Base-by-base conservation (phyloP, 2,888 invertebrate species). In the Amaurobius ferox region DNA sequence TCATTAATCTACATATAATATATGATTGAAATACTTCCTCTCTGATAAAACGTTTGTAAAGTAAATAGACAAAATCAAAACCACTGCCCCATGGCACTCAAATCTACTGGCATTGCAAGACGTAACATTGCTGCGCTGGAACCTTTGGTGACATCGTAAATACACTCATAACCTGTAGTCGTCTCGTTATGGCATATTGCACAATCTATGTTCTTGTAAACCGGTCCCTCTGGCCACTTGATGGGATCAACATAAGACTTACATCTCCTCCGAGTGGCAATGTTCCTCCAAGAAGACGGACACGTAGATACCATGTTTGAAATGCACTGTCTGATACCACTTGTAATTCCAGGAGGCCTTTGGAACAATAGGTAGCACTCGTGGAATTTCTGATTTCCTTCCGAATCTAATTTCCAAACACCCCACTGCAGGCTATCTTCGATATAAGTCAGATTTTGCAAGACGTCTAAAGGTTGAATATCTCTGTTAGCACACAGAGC, bases 241-340 rank as follows among this genome's bases (percentile, higher is more conserved):
- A 83, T 48, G 1, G 83, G 83, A 32, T 83, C 83, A 9, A 83
- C 77, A 11, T 83, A 83, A 0, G 83, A 83, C 29, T 83, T 83
- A 40, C 83, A 83, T 13, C 55, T 55, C 7, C 83, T 39, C 9
- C 77, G 44, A 5, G 66, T 72, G 0, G 77, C 32, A 0, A 83
- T 83, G 39, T 67, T 39, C 29, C 35, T 61, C 83, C 83, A 83
- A 0, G 71, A 71, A 0, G 32, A 30, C 0, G 83, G 83, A 26
- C 77, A 83, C 0, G 71, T 55, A 16, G 83, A 77, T 11, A 83
- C 72, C 77, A 77, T 83, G 0, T 44, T 64, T 0, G 77, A 32
- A 0, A 64, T 19, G 28, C 83, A 83, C 5, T 64, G 44, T 3
- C 83, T 71, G 23, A 76, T 62, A 7, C 76, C 81, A 19, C 39